These are phyloP conservation scores for Pelodytes ibericus DNA, from an alignment of 2,797 vertebrate genomes.

Conservation along the genomic window DNA sequence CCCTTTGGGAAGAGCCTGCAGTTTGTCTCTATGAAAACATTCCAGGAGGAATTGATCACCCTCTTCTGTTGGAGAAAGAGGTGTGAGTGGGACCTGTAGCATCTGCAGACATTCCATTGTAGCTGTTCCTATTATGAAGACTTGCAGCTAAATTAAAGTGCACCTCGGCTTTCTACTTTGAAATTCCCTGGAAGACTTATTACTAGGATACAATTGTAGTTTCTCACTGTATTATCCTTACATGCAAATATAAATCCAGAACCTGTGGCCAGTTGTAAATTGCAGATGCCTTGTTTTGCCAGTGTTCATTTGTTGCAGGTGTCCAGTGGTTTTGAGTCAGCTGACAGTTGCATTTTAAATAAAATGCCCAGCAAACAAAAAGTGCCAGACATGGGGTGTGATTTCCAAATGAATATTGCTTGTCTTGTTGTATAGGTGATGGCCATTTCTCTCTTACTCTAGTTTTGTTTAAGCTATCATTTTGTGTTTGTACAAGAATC, in stretches of 20 bases:
- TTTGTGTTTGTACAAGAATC: neutral
- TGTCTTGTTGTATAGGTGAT: conserved; percentile 10
- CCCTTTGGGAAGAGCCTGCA: conserved; percentile 49
- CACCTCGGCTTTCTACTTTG: neutral
- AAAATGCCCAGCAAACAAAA: conserved; percentile 22
- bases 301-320: conserved; percentile 16
- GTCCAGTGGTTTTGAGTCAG: neutral
- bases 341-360: conserved; percentile 18
- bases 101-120: neutral
- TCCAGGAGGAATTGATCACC: conserved; percentile 56
- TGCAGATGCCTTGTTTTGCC: conserved; percentile 27
- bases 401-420: neutral
- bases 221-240: conserved; percentile 33
- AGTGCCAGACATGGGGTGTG: conserved; percentile 26
- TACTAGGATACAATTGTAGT: conserved; percentile 9
- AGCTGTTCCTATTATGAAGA: neutral
- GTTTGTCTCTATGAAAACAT: conserved; percentile 61
- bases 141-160: neutral
- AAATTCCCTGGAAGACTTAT: neutral
- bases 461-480: too few species aligned
- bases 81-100: neutral
- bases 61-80: neutral
- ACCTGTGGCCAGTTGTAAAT: conserved; percentile 15
- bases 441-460: conserved; percentile 13
- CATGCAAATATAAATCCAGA: neutral